Evolutionary conservation across 2,113 vertebrate genomes (phyloP).

Genomic region (Puffinus mauretanicus): DNA sequence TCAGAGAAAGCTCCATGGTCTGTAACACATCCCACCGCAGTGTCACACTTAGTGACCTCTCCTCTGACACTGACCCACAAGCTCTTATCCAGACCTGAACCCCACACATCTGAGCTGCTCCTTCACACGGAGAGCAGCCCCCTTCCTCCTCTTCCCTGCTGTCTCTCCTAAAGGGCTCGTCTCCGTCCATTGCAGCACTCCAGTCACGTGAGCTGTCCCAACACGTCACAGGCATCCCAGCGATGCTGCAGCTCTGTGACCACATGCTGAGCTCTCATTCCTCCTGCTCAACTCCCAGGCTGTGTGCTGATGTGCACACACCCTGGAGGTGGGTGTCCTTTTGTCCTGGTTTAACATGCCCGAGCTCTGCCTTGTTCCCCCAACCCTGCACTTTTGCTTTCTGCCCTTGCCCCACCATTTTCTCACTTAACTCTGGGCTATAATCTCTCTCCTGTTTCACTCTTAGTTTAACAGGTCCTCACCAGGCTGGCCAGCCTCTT

Average conservation of each 20-base stretch:
- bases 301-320: neutral
- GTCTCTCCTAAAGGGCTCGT: neutral
- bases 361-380: neutral
- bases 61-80: neutral
- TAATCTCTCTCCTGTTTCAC: neutral
- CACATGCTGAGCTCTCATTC: neutral
- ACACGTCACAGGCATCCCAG: neutral
- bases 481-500: neutral
- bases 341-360: neutral
- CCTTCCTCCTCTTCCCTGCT: neutral
- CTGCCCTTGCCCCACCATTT: neutral
- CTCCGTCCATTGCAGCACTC: neutral
- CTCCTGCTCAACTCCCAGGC: neutral
- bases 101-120: neutral
- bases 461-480: neutral
- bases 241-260: neutral
- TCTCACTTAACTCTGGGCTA: neutral
- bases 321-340: neutral
- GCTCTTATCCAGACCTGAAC: fast-evolving
- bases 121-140: neutral
- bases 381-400: neutral
- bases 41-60: neutral
- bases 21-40: neutral
- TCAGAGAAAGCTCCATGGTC: neutral
- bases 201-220: neutral